phyloP scores from a whole-genome alignment of 1,140 invertebrate species.

The Sinella curviseta region DNA sequence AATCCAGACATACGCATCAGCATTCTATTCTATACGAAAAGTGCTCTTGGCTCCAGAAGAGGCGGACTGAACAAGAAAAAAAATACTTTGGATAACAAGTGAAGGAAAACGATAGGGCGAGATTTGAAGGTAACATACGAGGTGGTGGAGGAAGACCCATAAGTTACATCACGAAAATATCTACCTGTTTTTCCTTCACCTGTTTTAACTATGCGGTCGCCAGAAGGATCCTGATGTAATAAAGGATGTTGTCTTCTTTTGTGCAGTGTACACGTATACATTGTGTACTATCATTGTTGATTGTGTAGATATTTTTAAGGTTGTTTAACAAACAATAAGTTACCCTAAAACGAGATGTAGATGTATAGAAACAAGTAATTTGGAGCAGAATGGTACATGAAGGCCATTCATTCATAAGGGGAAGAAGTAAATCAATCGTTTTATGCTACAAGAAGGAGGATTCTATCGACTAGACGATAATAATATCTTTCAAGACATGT shows the following conservation, averaged over 20 bases:
- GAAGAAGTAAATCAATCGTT: not conserved
- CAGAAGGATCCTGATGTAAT: not conserved
- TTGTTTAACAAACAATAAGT: not conserved
- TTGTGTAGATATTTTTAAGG: not conserved
- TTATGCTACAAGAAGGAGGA: not conserved
- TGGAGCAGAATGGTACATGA: no score
- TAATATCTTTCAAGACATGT: not conserved
- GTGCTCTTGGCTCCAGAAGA: constrained; percentile 6
- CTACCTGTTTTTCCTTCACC: not conserved
- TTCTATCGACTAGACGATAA: not conserved
- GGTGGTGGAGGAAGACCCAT: not conserved
- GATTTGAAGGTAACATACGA: not conserved
- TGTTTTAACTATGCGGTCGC: not conserved
- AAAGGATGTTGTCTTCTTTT: no score
- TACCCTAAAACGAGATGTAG: not conserved
- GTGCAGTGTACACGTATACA: no score
- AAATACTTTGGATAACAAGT: not conserved
- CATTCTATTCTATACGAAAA: not conserved
- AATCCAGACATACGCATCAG: not conserved
- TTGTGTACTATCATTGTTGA: not conserved
- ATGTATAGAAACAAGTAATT: not conserved
- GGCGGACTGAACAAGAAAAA: not conserved
- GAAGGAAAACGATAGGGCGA: not conserved
- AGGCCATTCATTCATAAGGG: not conserved
- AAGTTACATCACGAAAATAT: not conserved